Evolutionary conservation across 2,113 vertebrate species (phyloP).

Genomic region (Nothoprocta perdicaria): DNA sequence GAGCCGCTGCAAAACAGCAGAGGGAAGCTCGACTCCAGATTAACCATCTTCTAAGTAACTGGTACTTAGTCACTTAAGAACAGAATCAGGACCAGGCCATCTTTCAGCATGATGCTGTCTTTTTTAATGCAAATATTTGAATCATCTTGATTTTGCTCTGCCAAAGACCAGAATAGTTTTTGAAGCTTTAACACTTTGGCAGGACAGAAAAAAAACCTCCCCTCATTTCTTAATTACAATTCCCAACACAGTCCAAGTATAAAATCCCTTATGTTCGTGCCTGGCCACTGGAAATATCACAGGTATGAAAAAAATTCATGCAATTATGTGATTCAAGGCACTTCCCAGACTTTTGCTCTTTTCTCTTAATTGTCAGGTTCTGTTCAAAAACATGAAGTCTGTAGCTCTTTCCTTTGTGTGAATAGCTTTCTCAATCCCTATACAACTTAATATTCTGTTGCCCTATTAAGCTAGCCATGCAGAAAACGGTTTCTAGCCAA

Average conservation of each 20-base stretch:
- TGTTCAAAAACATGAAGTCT: constrained; percentile 77
- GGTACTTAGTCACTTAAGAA: neutral
- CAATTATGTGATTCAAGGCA: constrained; percentile 39
- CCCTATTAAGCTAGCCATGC: constrained; percentile 77
- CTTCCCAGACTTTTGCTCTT: constrained; percentile 75
- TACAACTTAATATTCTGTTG: constrained; percentile 77
- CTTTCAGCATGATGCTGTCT: neutral
- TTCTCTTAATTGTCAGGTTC: constrained; percentile 72
- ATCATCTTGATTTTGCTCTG: neutral
- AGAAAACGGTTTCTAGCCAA: constrained; percentile 73
- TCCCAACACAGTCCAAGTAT: neutral
- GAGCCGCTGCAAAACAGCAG: neutral
- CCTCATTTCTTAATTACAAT: constrained; percentile 16
- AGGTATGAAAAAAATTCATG: constrained; percentile 60
- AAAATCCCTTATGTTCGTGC: constrained; percentile 24
- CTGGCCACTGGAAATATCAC: constrained; percentile 56
- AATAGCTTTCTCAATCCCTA: constrained; percentile 73
- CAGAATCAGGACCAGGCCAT: neutral
- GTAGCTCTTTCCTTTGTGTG: constrained; percentile 77
- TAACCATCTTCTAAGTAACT: neutral
- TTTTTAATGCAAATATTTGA: neutral
- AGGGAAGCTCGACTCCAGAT: neutral
- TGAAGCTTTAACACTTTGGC: neutral
- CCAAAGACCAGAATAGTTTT: neutral
- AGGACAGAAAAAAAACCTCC: neutral